Evolutionary conservation across 2,797 vertebrate species (phyloP).

Genomic region (Garrulus glandarius): DNA sequence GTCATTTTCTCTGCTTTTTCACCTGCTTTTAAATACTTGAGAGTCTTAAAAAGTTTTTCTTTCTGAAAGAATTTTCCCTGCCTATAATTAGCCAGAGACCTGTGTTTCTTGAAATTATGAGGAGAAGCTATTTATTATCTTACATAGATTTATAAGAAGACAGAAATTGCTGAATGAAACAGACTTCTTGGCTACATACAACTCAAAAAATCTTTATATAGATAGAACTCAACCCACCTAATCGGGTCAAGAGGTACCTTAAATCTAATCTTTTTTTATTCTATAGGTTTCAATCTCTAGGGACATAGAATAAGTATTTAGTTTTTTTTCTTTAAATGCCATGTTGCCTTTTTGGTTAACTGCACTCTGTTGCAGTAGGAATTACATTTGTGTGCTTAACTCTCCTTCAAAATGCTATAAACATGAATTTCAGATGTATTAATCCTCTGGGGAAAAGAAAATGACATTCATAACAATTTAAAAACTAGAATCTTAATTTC

Average conservation of each 20-base stretch:
- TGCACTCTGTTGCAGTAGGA: neutral
- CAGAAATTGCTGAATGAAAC: neutral
- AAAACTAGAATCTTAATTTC: neutral
- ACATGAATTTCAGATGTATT: neutral
- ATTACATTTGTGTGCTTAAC: neutral
- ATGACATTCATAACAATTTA: neutral
- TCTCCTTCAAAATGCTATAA: neutral
- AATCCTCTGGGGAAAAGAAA: neutral
- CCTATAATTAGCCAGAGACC: neutral
- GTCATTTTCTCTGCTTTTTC: neutral
- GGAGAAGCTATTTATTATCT: neutral
- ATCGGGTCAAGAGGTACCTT: neutral
- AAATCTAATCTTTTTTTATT: neutral
- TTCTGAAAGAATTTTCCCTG: neutral
- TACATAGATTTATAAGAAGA: neutral
- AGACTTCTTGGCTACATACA: neutral
- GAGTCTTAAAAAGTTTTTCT: neutral
- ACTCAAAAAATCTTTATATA: neutral
- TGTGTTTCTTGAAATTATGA: neutral
- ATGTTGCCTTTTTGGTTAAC: neutral
- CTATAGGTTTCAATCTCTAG: neutral
- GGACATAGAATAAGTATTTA: neutral
- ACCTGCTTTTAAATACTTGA: neutral
- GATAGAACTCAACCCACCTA: neutral
- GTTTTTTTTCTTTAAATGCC: neutral